Evolutionary conservation across 2,797 vertebrate species (phyloP), one percentile per base, ranked within the genome.

Genomic region (Crypturellus tataupa): DNA sequence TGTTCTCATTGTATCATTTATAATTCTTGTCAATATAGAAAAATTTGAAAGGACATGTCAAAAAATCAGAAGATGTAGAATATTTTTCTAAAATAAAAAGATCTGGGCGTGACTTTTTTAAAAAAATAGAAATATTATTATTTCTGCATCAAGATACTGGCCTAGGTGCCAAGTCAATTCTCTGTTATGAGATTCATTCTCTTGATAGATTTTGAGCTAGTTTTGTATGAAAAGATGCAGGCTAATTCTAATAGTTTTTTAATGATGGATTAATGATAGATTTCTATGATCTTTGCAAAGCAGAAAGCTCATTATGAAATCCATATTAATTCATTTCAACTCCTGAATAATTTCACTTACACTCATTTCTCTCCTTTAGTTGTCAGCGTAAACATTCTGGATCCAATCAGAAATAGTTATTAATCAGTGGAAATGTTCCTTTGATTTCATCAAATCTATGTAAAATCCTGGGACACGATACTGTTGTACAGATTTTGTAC

Each of bases 61-160:
- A 20, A 58, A 72, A 5, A 80, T 47, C 65, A 67, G 10, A 73
- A 6, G 8, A 23, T 51, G 24, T 4, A 65, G 3, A 51, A 33
- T 64, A 14, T 31, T 85, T 90, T 70, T 63, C 18, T 47, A n/a
- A 37, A 18, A 31, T 1, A 49, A 55, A 69, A 83, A 49, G 6
- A 44, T 55, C 55, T 21, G n/a, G 23, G 20, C 0, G 1, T 9
- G 5, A 3, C 6, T 39, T 63, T 55, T 51, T 78, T 40, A 1
- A 24, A 77, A 68, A 24, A 72, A 68, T n/a, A 24, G 3, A 0
- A 23, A 0, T 42, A 35, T 49, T 2, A 7, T 4, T 73, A 69
- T 39, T 59, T 86, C 83, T 84, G 11, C 7, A 18, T 40, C 6
- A n/a, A 70, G 10, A 56, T 67, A 12, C 47, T 5, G 1, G 59